Evolutionary conservation across 1,140 invertebrate species (phyloP), one percentile per base, ranked within the genome.

Genomic region (Acarapis woodi): DNA sequence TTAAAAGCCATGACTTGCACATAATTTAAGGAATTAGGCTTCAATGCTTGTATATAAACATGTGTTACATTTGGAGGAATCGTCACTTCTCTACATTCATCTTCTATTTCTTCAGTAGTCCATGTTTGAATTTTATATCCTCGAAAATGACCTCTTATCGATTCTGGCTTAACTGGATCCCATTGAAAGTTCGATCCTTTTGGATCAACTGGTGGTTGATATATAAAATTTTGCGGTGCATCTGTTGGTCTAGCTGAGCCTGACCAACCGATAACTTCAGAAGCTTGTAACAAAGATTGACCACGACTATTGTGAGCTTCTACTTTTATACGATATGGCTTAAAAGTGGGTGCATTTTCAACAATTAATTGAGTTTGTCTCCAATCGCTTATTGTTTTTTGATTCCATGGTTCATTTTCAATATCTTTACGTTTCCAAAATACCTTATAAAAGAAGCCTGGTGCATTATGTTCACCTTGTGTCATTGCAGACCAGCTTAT

Each of bases 401-500:
- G 64, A 42, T 63, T 59, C 69, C 75, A 88, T 15, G 43, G 61
- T 49, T 48, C 63, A 6, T 71, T 72, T 0, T 67, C 63, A 41
- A 74, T 70, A 50, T 85, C 53, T n/a, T 53, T 70, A 37, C 71
- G 63, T 48, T 71, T 72, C 62, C 77, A 90, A 41, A 67, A 74
- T 4, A 97, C 70, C 42, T 72, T 64, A 53, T 97, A 97, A 48
- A 72, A 68, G 56, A 99, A 90, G 32, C 70, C 70, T 1, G 77
- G 77, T 0, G 71, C 88, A 62, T 94, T 88, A 54, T 96, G 88
- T 45, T 94, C 80, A 47, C 93, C 80, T 56, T 82, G 69, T 0
- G 82, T 73, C 83, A 97, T 90, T 37, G 71, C 68, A 25, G 79
- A 85, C 87, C 88, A 99, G 4, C 68, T 66, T 47, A 99, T 88